Base-by-base conservation (phyloP, 2,113 vertebrate genomes). In the Varanus komodoensis region DNA sequence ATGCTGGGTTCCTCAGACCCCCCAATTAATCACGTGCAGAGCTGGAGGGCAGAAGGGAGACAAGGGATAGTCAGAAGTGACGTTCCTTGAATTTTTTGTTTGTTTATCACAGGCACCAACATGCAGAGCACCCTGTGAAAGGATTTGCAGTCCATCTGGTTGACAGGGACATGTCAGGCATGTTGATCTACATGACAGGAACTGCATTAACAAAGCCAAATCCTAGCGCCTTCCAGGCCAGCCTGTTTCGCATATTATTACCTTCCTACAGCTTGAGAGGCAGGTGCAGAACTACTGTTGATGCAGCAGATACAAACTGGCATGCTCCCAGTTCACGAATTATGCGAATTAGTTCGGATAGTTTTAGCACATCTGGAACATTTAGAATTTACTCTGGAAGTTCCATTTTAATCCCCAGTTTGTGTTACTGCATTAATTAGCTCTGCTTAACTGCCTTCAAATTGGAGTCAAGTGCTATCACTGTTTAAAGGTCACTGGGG, bases 291-390 rank as follows among this genome's bases (percentile, higher is more conserved):
- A 44, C 27, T 2, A 81, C 74, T 61, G 23, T 1, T 2, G 80
- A 83, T 73, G 71, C 68, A 54, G 71, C 71, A 83, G 84, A 95
- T 29, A 87, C 32, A 34, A 0, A 1, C 90, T 93, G 94, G 89
- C 91, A 93, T 83, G 74, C 68, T 90, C 91, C 94, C 91, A 73
- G 69, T 54, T 90, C 87, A 89, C 80, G 74, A 94, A 93, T 95
- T 89, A 92, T 12, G 85, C 17, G 61, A 95, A 94, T 95, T 89
- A 93, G 64, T 68, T 86, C 90, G 89, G 93, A 89, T 92, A 89
- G 34, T 57, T 94, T 89, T 23, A 88, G 82, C 90, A 94, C 92
- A 96, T 75, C 92, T 95, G 89, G 87, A 95, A 78, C 92, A 89
- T 92, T 91, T 82, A 32, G 80, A 93, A 67, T 87, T 92, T n/a